Evolutionary conservation across 2,797 vertebrate genomes (phyloP).

Genomic region (Scolopax bukidnonensis): DNA sequence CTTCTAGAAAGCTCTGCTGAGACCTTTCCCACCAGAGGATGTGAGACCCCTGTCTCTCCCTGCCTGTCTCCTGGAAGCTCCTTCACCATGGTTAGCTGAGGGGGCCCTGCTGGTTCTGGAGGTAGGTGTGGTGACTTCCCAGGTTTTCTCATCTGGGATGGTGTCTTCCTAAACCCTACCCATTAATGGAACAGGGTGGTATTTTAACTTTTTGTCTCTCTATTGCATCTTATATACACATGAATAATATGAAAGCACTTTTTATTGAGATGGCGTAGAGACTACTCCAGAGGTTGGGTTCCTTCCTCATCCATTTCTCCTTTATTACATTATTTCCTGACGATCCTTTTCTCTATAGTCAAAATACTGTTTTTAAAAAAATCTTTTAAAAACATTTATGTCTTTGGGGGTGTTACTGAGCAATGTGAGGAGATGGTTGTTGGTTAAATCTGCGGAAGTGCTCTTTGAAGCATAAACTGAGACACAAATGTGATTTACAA

Average conservation of each 20-base stretch:
- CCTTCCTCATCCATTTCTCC: not conserved
- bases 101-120: fast-evolving
- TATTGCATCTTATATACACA: not conserved
- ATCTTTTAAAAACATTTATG: not conserved
- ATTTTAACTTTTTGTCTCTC: not conserved
- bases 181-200: not conserved
- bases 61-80: not conserved
- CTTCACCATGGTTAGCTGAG: fast-evolving
- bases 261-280: not conserved
- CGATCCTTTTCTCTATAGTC: not conserved
- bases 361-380: not conserved
- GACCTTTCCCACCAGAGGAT: not conserved
- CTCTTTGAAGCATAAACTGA: not conserved
- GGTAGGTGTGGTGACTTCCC: not conserved
- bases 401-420: not conserved
- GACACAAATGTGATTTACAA: not conserved
- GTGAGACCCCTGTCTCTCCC: fast-evolving
- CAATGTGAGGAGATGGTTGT: not conserved
- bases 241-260: not conserved
- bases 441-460: constrained; percentile 1
- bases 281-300: not conserved
- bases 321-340: not conserved
- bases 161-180: not conserved
- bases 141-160: not conserved
- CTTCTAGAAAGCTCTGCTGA: not conserved